phyloP scores from a whole-genome alignment of 2,888 invertebrate genomes.

The Limnephilus rhombicus region DNA sequence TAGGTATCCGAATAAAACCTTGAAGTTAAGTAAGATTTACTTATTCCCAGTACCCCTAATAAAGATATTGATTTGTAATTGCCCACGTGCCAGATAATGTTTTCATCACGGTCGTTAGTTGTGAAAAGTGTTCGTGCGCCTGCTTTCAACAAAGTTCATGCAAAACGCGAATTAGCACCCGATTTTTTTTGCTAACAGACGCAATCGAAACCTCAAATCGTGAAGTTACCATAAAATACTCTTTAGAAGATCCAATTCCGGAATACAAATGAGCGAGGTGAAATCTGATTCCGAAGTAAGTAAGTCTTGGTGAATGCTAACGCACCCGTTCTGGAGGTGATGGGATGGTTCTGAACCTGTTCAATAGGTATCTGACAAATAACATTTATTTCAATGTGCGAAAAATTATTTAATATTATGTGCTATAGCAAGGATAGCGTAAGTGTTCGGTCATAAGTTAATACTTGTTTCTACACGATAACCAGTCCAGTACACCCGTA shows the following conservation, averaged over 20 bases:
- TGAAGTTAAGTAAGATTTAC: background rate
- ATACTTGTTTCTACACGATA: too few species aligned
- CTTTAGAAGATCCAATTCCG: constrained; percentile 45
- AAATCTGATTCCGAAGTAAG: constrained; percentile 6
- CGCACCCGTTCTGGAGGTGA: background rate
- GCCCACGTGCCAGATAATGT: background rate
- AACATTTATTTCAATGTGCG: background rate
- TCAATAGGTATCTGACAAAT: background rate
- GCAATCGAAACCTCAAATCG: constrained; percentile 54
- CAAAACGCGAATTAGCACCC: constrained; percentile 10
- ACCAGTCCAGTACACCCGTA: too few species aligned
- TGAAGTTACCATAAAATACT: constrained; percentile 46
- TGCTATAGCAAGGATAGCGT: too few species aligned
- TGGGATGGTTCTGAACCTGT: background rate
- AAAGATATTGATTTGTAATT: background rate
- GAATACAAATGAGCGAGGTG: constrained; percentile 53
- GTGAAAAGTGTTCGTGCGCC: background rate
- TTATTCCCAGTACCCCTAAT: background rate
- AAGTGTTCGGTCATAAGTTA: too few species aligned
- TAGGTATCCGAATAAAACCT: background rate
- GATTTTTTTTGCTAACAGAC: background rate
- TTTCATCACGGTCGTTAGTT: background rate
- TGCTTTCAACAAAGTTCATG: background rate
- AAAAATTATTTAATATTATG: background rate
- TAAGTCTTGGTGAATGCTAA: background rate